Evolutionary conservation across 2,113 vertebrate genomes (phyloP).

Genomic region (Rattus rattus): DNA sequence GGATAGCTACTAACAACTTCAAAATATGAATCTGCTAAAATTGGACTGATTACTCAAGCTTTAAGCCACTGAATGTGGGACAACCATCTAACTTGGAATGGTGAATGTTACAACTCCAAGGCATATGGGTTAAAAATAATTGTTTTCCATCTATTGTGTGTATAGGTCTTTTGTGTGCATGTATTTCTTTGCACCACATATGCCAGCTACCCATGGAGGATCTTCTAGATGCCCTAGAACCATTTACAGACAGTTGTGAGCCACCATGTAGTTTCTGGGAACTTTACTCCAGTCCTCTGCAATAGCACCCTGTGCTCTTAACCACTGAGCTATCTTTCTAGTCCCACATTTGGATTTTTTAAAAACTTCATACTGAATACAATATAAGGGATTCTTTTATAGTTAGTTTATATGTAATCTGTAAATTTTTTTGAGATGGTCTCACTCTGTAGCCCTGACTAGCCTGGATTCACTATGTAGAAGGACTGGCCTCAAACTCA

Average conservation of each 20-base stretch:
- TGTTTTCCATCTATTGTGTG: neutral
- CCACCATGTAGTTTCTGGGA: neutral
- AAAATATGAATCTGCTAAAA: constrained; percentile 37
- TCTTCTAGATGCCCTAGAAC: neutral
- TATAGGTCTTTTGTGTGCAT: neutral
- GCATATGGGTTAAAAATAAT: neutral
- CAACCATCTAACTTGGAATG: constrained; percentile 40
- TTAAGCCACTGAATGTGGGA: neutral
- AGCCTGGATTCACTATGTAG: neutral
- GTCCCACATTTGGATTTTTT: neutral
- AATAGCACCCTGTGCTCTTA: neutral
- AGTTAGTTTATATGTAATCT: constrained; percentile 44
- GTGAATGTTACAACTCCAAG: constrained; percentile 28
- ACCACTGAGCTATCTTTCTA: neutral
- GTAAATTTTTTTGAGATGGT: neutral
- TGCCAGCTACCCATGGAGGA: neutral
- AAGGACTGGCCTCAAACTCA: neutral
- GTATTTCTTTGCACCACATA: too few relatives aligned
- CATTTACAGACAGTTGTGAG: neutral
- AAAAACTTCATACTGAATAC: constrained; percentile 21
- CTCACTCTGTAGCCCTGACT: neutral
- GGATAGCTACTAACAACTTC: constrained; percentile 22
- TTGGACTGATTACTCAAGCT: neutral
- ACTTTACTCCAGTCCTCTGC: neutral
- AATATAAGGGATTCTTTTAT: constrained; percentile 46